Evolutionary conservation across 2,797 vertebrate species (phyloP).

Genomic region (Channa striata): DNA sequence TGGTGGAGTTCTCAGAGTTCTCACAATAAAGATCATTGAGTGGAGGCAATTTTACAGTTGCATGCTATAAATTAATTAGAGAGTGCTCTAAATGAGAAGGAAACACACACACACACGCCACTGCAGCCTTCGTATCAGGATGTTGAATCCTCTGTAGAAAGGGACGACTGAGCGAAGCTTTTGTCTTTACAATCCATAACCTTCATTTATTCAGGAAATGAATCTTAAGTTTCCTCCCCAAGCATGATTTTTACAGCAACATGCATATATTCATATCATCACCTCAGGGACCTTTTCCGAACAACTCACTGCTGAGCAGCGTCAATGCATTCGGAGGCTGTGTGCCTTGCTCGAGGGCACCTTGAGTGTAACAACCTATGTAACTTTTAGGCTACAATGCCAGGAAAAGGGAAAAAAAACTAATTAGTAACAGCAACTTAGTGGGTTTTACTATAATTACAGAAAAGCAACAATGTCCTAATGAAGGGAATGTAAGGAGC

Average conservation of each 20-base stretch:
- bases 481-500: not conserved
- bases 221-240: constrained; percentile 64
- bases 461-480: constrained; percentile 2
- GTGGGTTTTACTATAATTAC: constrained; percentile 9
- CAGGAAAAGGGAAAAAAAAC: constrained; percentile 18
- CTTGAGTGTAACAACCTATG: constrained; percentile 3
- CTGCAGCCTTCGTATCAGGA: constrained; percentile 52
- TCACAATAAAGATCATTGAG: constrained; percentile 50
- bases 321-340: constrained; percentile 5
- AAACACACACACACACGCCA: constrained; percentile 27
- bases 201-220: constrained; percentile 68
- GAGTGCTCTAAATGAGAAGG: constrained; percentile 29
- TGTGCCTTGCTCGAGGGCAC: constrained; percentile 44
- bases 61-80: constrained; percentile 68
- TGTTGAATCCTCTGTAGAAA: constrained; percentile 33
- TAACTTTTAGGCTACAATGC: constrained; percentile 32
- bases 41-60: constrained; percentile 60
- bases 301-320: constrained; percentile 38
- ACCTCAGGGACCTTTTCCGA: constrained; percentile 54
- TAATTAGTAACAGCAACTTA: constrained; percentile 21
- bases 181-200: constrained; percentile 56
- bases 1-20: constrained; percentile 51
- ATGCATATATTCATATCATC: constrained; percentile 56
- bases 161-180: constrained; percentile 37
- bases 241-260: constrained; percentile 49